Evolutionary conservation across 1,140 invertebrate species (phyloP).

Genomic region (Rhyacophila brunnea): DNA sequence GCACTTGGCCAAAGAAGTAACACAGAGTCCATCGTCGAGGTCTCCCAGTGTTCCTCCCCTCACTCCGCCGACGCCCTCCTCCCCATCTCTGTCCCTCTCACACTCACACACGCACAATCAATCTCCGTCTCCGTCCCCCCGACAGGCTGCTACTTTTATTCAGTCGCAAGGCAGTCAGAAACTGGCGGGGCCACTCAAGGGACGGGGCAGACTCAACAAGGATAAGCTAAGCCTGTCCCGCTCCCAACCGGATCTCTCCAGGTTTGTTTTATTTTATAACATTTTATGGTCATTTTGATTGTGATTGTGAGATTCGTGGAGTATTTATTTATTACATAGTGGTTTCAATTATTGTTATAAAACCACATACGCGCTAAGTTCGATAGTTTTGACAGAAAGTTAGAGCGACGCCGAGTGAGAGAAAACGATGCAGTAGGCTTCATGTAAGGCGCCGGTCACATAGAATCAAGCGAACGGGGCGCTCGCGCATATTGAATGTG

Average conservation of each 20-base stretch:
- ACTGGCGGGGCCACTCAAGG: slow-evolving; percentile 38
- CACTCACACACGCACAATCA: slow-evolving; percentile 19
- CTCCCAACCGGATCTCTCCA: slow-evolving; percentile 60
- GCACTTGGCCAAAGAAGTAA: slow-evolving; percentile 81
- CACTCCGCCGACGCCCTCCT: slow-evolving; percentile 41
- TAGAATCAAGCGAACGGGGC: no score
- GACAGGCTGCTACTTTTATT: no score
- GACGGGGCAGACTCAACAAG: slow-evolving; percentile 50
- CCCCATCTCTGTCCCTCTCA: slow-evolving; percentile 29
- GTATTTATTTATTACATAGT: no score
- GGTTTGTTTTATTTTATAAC: slow-evolving; percentile 42
- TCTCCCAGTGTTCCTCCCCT: slow-evolving; percentile 40
- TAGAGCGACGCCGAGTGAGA: no score
- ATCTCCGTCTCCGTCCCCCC: slow-evolving; percentile 1
- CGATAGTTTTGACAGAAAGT: no score
- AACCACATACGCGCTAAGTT: no score
- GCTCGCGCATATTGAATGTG: no score
- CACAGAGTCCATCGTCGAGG: slow-evolving; percentile 54
- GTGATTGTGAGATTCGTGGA: no score
- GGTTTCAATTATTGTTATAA: no score
- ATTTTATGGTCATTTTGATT: no score
- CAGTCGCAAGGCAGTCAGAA: background rate
- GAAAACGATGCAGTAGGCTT: no score
- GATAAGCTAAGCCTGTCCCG: slow-evolving; percentile 69
- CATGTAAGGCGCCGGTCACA: no score